Percentiles rank a stretch among this genome's conserved stretches.
These are phyloP conservation scores for Drosophila neutralis DNA, from an alignment of 2,888 invertebrate genomes.

Conservation along the genomic window DNA sequence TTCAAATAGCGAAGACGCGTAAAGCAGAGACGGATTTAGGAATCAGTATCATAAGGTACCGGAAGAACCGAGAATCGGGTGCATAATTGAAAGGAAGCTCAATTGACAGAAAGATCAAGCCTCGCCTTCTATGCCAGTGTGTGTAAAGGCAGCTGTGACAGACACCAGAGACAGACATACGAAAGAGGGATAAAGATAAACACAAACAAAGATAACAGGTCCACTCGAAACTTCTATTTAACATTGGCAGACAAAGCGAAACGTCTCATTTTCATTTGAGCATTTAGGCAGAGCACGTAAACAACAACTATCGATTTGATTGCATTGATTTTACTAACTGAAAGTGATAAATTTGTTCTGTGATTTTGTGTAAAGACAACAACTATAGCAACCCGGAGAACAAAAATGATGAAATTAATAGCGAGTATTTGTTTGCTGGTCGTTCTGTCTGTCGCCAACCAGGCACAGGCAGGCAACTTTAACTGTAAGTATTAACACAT, in stretches of 20 bases:
- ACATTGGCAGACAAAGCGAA: slow-evolving; percentile 62
- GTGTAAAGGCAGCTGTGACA: slow-evolving; percentile 91
- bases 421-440: slow-evolving; percentile 85
- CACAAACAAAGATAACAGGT: slow-evolving; percentile 27
- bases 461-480: slow-evolving; percentile 86
- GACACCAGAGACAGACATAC: slow-evolving; percentile 36
- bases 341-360: slow-evolving; percentile 75
- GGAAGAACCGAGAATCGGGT: slow-evolving; percentile 51
- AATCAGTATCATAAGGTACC: slow-evolving; percentile 60
- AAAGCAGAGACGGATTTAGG: slow-evolving; percentile 54
- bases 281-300: slow-evolving; percentile 69
- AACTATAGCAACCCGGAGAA: slow-evolving; percentile 54
- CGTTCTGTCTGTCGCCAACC: slow-evolving; percentile 68
- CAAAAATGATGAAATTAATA: slow-evolving; percentile 86
- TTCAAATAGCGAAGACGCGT: slow-evolving; percentile 73
- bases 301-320: slow-evolving; percentile 28
- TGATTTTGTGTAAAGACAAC: slow-evolving; percentile 78
- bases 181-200: slow-evolving; percentile 2
- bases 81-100: slow-evolving; percentile 44
- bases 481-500: slow-evolving; percentile 88
- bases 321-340: slow-evolving; percentile 52
- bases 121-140: slow-evolving; percentile 96
- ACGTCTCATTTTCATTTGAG: slow-evolving; percentile 81
- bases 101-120: slow-evolving; percentile 60
- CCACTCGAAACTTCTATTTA: slow-evolving; percentile 72